Evolutionary conservation across 2,797 vertebrate species (phyloP), one percentile per base, ranked within the genome.

Genomic region (Pachyuromys duprasi): DNA sequence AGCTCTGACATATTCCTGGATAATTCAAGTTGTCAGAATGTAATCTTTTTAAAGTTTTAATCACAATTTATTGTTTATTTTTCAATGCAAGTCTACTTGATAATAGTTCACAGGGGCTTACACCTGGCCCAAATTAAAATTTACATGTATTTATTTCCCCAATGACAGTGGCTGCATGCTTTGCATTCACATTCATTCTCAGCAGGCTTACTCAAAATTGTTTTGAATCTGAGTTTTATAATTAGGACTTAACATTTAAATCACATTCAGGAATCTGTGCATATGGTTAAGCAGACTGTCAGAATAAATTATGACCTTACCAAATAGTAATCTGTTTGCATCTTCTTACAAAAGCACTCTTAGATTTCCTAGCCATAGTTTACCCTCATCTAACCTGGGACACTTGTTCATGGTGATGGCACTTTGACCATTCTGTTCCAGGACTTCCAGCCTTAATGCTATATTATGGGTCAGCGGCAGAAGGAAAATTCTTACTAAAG

Each of bases 181-280:
- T 86, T 94, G 93, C 92, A 97, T 96, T 95, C 53, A 55, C n/a
- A 94, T 93, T 95, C 95, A 62, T 95, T 98, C 94, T 96, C 92
- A 81, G 65, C 92, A 63, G 87, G 31, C 57, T 97, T 89, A 69
- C 81, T 97, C 91, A 97, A 96, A 96, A 90, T 93, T 96, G 91
- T 95, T 97, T 96, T 94, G 86, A 97, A 97, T 96, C 94, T 87
- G 96, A 97, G 92, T 97, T 96, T 95, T 93, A 95, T 97, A 98
- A 96, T 89, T 90, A 89, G 92, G 76, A 91, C 39, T 97, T 97
- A 12, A 97, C 98, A 97, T 84, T 93, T 96, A 98, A 97, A 97
- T 97, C 94, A 86, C 91, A 97, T 96, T 97, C 97, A 90, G 74
- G 79, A 96, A 86, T 62, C 83, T 89, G n/a, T 94, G 93, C 89